Evolutionary conservation across 1,140 invertebrate species (phyloP).

Genomic region (Asbolus verrucosus): DNA sequence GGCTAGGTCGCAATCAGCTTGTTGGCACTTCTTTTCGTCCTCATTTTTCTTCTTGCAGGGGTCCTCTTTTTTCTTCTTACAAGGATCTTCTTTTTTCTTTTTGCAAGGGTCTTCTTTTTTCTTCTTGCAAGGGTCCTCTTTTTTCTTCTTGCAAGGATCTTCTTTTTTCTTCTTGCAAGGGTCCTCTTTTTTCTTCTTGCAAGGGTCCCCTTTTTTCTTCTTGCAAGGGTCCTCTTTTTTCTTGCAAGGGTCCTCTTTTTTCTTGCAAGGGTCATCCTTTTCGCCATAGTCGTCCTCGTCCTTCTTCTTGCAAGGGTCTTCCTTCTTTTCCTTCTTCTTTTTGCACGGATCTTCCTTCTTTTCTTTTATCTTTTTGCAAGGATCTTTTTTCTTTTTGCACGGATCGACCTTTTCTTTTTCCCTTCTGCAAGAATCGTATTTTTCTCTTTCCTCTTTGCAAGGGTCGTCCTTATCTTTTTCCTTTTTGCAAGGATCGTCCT

Average conservation of each 20-base stretch:
- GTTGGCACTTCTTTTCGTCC: background rate
- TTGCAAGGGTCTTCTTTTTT: slow-evolving; percentile 24
- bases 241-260: slow-evolving; percentile 16
- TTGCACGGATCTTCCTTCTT: slow-evolving; percentile 24
- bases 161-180: slow-evolving; percentile 27
- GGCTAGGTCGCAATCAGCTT: too few species aligned
- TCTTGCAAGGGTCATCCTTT: slow-evolving; percentile 32
- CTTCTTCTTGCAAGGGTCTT: slow-evolving; percentile 32
- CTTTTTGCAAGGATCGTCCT: slow-evolving; percentile 8
- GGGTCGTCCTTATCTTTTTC: slow-evolving; percentile 3
- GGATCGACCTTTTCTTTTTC: slow-evolving; percentile 13
- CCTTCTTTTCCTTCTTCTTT: slow-evolving; percentile 31
- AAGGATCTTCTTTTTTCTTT: slow-evolving; percentile 29
- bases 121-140: slow-evolving; percentile 17
- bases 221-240: slow-evolving; percentile 36
- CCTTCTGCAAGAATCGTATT: slow-evolving; percentile 19
- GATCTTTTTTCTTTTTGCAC: slow-evolving; percentile 32
- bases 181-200: slow-evolving; percentile 32
- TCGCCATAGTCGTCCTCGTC: background rate
- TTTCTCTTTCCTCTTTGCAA: slow-evolving; percentile 36
- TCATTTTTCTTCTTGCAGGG: slow-evolving; percentile 14
- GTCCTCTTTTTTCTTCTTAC: slow-evolving; percentile 31
- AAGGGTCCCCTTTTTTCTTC: slow-evolving; percentile 29
- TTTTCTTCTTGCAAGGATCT: slow-evolving; percentile 16
- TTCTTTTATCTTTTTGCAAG: slow-evolving; percentile 13